Percentiles rank a stretch among this genome's conserved stretches.
Evolutionary conservation across 2,888 invertebrate genomes (phyloP).

Genomic region (Andrena fulva): DNA sequence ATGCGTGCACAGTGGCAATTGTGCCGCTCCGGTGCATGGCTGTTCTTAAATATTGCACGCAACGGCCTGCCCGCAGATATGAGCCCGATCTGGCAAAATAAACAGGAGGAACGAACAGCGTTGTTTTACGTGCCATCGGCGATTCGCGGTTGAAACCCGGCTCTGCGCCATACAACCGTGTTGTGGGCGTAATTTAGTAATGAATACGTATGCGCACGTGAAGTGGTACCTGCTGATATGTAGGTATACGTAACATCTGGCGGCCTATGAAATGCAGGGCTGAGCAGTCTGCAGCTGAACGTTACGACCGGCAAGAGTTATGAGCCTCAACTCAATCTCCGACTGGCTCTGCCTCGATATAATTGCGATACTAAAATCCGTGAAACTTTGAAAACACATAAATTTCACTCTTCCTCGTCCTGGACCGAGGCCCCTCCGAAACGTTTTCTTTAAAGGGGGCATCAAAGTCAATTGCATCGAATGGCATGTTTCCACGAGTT

Average conservation of each 20-base stretch:
- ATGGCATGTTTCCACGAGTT: background rate
- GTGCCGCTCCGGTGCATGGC: background rate
- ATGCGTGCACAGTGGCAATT: background rate
- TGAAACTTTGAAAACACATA: conserved; percentile 65
- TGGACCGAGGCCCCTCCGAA: background rate
- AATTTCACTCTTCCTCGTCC: conserved; percentile 42
- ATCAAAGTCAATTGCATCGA: background rate
- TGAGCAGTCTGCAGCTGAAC: conserved; percentile 79
- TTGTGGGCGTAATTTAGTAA: conserved; percentile 76
- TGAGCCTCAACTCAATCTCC: conserved; percentile 80
- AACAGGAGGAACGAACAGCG: conserved; percentile 47
- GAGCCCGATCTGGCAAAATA: conserved; percentile 37
- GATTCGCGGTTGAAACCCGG: conserved; percentile 70
- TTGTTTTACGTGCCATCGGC: conserved; percentile 71
- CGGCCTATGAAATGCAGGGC: conserved; percentile 81
- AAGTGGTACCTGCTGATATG: conserved; percentile 79
- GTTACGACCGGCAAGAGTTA: conserved; percentile 80
- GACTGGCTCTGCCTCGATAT: conserved; percentile 65
- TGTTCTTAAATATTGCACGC: conserved; percentile 41
- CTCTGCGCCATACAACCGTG: conserved; percentile 43
- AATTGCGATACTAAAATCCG: conserved; percentile 76
- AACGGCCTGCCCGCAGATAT: conserved; percentile 19
- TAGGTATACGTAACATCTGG: conserved; percentile 79
- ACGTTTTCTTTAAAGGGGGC: background rate
- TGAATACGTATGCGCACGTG: conserved; percentile 77